Conservation (phyloP, 2,113 vertebrate genomes). For the Dromas ardeola region DNA sequence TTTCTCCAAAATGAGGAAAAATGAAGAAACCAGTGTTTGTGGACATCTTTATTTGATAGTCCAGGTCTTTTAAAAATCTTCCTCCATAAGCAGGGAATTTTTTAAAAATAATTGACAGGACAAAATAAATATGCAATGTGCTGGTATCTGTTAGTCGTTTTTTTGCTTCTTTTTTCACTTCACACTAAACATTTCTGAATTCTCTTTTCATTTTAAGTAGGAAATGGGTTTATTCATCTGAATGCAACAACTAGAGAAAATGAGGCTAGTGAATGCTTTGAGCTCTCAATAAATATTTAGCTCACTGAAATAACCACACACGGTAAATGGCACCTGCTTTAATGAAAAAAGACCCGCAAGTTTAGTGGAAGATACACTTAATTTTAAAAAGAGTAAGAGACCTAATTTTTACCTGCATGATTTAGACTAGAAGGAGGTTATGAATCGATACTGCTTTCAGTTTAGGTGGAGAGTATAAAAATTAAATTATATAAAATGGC, state of each 20-base stretch:
- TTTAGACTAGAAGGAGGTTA: slow-evolving; percentile 39
- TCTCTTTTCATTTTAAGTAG: slow-evolving; percentile 66
- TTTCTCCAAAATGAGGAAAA: slow-evolving; percentile 71
- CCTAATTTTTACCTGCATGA: slow-evolving; percentile 27
- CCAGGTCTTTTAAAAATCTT: slow-evolving; percentile 19
- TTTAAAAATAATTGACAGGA: slow-evolving; percentile 74
- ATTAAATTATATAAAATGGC: not conserved
- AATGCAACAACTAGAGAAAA: slow-evolving; percentile 60
- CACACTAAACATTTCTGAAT: slow-evolving; percentile 57
- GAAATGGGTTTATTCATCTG: slow-evolving; percentile 72
- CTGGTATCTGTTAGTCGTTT: slow-evolving; percentile 32
- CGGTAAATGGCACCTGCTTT: slow-evolving; percentile 49
- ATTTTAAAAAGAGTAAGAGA: slow-evolving; percentile 45
- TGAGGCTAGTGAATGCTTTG: slow-evolving; percentile 58
- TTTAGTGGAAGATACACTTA: slow-evolving; percentile 43
- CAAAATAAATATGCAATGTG: slow-evolving; percentile 61
- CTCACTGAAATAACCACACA: slow-evolving; percentile 39
- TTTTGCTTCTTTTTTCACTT: slow-evolving; percentile 46
- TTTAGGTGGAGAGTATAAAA: slow-evolving; percentile 31
- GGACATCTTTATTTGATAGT: slow-evolving; percentile 45
- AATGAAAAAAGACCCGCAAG: slow-evolving; percentile 6
- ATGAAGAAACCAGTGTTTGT: slow-evolving; percentile 12
- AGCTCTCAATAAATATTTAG: slow-evolving; percentile 56
- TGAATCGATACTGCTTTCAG: slow-evolving; percentile 38
- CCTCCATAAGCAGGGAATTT: slow-evolving; percentile 56